These are phyloP conservation scores for Troides oblongomaculatus DNA, from an alignment of 2,888 invertebrate genomes.

Conservation along the genomic window DNA sequence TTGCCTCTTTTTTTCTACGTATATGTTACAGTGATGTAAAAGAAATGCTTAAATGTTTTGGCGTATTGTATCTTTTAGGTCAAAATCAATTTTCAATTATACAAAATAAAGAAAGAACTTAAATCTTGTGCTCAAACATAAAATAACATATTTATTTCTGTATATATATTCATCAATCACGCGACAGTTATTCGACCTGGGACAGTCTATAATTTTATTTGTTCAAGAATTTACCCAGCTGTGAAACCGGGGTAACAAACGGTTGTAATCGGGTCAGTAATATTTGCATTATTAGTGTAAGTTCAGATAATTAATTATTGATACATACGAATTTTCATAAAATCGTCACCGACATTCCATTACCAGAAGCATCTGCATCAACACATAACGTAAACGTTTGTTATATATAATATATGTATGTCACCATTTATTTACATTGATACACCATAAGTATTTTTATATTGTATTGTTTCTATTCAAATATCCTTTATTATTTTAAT, in stretches of 20 bases:
- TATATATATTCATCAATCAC: no score
- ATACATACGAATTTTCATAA: not conserved
- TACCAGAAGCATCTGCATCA: not conserved
- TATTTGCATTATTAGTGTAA: not conserved
- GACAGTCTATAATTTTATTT: not conserved
- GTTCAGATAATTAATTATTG: not conserved
- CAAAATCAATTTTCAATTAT: no score
- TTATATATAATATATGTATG: not conserved
- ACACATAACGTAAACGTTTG: not conserved
- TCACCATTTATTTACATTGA: not conserved
- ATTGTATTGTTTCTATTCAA: not conserved
- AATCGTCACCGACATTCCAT: not conserved
- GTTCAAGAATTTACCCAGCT: not conserved
- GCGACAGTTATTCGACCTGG: not conserved
- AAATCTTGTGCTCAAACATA: no score
- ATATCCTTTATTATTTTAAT: not conserved
- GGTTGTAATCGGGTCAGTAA: not conserved
- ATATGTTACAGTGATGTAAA: not conserved
- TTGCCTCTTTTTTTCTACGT: not conserved
- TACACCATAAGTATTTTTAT: no score
- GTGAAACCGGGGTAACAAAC: not conserved
- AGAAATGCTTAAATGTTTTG: no score
- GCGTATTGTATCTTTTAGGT: no score
- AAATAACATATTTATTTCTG: no score
- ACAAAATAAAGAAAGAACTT: no score